Evolutionary conservation across 2,113 vertebrate species (phyloP).

Genomic region (Gymnarchus niloticus): DNA sequence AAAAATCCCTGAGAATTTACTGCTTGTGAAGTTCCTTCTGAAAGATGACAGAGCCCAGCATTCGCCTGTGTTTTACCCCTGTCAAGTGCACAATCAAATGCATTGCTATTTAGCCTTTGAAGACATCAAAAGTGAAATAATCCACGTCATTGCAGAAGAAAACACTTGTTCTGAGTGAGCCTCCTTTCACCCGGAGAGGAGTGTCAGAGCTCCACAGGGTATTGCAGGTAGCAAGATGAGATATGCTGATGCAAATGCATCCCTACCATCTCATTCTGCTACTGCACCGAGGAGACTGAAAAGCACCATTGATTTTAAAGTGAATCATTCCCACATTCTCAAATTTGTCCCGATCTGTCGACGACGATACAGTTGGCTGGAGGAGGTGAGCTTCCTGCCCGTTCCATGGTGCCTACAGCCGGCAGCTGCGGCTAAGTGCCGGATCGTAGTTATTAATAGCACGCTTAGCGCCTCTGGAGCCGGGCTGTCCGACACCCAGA

Average conservation of each 20-base stretch:
- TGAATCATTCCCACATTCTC: neutral
- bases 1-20: neutral
- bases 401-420: neutral
- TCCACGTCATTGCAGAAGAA: neutral
- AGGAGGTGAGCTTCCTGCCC: neutral
- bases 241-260: neutral
- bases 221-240: neutral
- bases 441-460: neutral
- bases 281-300: neutral
- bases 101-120: neutral
- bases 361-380: neutral
- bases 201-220: neutral
- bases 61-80: neutral
- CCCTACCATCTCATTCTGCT: neutral
- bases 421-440: neutral
- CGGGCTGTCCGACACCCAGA: neutral
- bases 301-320: neutral
- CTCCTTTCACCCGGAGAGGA: neutral
- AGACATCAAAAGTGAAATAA: neutral
- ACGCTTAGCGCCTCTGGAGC: neutral
- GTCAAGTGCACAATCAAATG: neutral
- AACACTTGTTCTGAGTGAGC: neutral
- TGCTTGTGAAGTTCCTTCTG: neutral
- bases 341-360: neutral
- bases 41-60: neutral